Evolutionary conservation across 2,888 invertebrate species (phyloP).

Genomic region (Chalcosyrphus nemorum): DNA sequence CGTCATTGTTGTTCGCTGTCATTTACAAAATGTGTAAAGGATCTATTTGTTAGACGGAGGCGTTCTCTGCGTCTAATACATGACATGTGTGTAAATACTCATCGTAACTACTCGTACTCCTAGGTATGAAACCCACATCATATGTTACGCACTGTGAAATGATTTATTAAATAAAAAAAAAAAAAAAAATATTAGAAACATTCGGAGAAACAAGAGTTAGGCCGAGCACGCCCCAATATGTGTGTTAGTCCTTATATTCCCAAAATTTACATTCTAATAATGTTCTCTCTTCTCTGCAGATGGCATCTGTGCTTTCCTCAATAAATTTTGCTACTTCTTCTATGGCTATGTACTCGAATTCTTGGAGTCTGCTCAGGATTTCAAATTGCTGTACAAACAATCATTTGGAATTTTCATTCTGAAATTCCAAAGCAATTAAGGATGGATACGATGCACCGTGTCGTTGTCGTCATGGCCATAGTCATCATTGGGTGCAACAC

Average conservation of each 20-base stretch:
- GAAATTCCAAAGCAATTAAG: constrained; percentile 45
- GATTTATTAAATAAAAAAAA: constrained; percentile 18
- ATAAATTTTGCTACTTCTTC: constrained; percentile 26
- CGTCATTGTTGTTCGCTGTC: constrained; percentile 23
- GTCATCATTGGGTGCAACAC: background rate
- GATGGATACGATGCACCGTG: background rate
- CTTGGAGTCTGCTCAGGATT: constrained; percentile 2
- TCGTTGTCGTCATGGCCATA: no score
- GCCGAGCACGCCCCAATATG: background rate
- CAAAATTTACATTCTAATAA: constrained; percentile 55
- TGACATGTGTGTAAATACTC: constrained; percentile 35
- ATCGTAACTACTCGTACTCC: background rate
- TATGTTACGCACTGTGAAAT: constrained; percentile 23
- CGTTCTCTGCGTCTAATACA: constrained; percentile 8
- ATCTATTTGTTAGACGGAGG: constrained; percentile 7
- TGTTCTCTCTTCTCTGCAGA: constrained; percentile 21
- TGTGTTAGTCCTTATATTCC: background rate
- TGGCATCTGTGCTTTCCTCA: constrained; percentile 46
- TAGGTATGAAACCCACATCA: background rate
- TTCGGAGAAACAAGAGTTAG: background rate
- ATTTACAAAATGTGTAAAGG: constrained; percentile 27
- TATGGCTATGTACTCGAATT: background rate
- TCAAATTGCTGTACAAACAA: constrained; percentile 24
- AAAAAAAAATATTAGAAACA: background rate
- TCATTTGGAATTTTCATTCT: constrained; percentile 38